Conservation (phyloP, 2,797 vertebrate species). For the Xenentodon cancila region DNA sequence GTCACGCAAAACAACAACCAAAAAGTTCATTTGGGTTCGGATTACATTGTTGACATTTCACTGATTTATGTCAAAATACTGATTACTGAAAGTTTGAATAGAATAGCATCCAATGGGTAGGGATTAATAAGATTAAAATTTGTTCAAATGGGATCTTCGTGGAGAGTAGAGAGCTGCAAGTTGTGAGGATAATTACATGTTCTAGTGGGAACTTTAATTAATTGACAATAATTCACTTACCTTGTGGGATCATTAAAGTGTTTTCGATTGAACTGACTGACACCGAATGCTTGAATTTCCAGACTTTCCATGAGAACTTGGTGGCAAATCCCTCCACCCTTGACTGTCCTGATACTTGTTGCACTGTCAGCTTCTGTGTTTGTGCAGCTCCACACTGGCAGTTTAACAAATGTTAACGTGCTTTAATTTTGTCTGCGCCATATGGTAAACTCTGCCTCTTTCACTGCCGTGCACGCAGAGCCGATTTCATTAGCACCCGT, state of each 20-base stretch:
- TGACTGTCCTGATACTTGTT: too few species aligned
- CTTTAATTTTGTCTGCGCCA: constrained; percentile 45
- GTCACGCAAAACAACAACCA: not conserved
- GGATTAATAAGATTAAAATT: constrained; percentile 5
- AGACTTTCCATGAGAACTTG: not conserved
- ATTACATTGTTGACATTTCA: not conserved
- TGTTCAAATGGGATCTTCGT: constrained; percentile 1
- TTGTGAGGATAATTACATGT: constrained; percentile 10
- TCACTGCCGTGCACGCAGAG: constrained; percentile 27
- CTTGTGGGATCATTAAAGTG: too few species aligned
- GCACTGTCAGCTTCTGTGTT: not conserved
- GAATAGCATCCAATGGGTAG: too few species aligned
- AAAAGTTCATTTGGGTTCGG: not conserved
- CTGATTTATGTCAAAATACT: too few species aligned
- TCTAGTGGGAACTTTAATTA: not conserved
- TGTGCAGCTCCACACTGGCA: constrained; percentile 17
- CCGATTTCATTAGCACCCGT: constrained; percentile 29
- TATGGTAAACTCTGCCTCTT: constrained; percentile 30
- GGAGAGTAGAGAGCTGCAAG: constrained; percentile 2
- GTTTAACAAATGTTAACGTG: constrained; percentile 25
- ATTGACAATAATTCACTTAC: not conserved
- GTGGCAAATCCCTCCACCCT: too few species aligned
- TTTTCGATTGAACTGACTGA: too few species aligned
- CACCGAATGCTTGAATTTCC: too few species aligned
- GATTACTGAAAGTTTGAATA: too few species aligned